These are phyloP conservation scores for Saccostrea echinata DNA, from an alignment of 1,140 invertebrate species.

Conservation along the genomic window DNA sequence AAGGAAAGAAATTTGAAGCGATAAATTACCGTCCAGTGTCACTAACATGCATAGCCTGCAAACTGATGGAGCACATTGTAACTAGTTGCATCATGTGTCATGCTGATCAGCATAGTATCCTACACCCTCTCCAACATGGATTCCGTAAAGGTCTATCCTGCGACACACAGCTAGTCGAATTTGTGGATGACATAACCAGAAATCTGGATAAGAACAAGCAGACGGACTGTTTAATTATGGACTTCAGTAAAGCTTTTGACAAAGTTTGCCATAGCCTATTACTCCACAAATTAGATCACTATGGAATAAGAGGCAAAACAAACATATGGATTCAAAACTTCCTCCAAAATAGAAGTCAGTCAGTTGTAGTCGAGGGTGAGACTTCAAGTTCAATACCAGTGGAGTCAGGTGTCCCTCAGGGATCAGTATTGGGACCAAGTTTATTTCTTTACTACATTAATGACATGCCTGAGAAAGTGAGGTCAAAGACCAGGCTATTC, in stretches of 20 bases:
- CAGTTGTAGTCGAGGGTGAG: constrained; percentile 53
- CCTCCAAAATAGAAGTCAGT: constrained; percentile 41
- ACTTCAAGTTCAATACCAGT: constrained; percentile 33
- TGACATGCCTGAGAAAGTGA: constrained; percentile 18
- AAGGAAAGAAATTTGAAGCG: no score
- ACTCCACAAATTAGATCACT: constrained; percentile 45
- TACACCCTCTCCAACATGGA: constrained; percentile 34
- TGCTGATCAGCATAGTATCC: no score
- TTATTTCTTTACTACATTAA: constrained; percentile 42
- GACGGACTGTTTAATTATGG: constrained; percentile 46
- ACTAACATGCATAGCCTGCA: no score
- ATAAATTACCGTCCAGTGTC: no score
- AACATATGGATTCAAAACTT: constrained; percentile 53
- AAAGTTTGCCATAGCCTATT: constrained; percentile 53
- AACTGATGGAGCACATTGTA: no score
- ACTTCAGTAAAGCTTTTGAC: constrained; percentile 59
- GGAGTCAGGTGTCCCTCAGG: constrained; percentile 50
- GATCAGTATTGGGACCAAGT: constrained; percentile 46
- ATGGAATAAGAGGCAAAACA: constrained; percentile 45
- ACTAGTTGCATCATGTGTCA: no score
- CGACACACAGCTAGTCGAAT: constrained; percentile 59
- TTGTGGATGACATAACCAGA: constrained; percentile 47
- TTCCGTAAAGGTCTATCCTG: constrained; percentile 48
- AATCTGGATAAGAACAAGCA: constrained; percentile 44
- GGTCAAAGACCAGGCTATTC: constrained; percentile 27